Conservation (phyloP, 2,888 invertebrate species). For the Mesorhabditis belari region DNA sequence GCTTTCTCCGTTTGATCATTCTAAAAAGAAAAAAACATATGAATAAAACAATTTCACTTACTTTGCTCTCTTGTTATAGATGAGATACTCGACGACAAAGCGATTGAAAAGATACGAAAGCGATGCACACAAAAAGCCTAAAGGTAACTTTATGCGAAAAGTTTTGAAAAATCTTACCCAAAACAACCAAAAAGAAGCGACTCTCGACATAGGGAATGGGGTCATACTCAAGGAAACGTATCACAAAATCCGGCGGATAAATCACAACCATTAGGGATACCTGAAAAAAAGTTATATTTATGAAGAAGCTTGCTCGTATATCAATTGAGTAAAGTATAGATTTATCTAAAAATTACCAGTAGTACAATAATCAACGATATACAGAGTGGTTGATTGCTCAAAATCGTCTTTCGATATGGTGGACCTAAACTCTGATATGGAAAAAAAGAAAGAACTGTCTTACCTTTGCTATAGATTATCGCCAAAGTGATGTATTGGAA, state of each 20-base stretch:
- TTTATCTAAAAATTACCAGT: conserved; percentile 10
- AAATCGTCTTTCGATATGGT: conserved; percentile 18
- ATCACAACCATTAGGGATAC: not conserved
- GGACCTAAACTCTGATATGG: conserved; percentile 2
- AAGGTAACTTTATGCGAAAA: too few species aligned
- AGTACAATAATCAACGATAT: conserved; percentile 23
- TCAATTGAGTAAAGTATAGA: not conserved
- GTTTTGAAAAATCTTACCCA: not conserved
- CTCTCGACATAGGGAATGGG: not conserved
- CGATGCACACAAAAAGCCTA: too few species aligned
- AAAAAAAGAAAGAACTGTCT: not conserved
- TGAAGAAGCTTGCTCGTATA: too few species aligned
- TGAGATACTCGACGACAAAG: not conserved
- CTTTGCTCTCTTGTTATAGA: not conserved
- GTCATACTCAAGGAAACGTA: not conserved
- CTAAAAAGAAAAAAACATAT: too few species aligned
- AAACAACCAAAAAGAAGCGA: not conserved
- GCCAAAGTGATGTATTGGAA: conserved; percentile 73
- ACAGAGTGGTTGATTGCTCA: conserved; percentile 18
- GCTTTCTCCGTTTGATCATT: not conserved
- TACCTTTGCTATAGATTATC: conserved; percentile 68
- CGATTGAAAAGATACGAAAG: not conserved
- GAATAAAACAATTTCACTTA: too few species aligned
- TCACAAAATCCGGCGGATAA: not conserved
- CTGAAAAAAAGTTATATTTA: conserved; percentile 1